These are phyloP conservation scores for Ceramica pisi DNA, from an alignment of 2,888 invertebrate genomes.

Conservation along the genomic window DNA sequence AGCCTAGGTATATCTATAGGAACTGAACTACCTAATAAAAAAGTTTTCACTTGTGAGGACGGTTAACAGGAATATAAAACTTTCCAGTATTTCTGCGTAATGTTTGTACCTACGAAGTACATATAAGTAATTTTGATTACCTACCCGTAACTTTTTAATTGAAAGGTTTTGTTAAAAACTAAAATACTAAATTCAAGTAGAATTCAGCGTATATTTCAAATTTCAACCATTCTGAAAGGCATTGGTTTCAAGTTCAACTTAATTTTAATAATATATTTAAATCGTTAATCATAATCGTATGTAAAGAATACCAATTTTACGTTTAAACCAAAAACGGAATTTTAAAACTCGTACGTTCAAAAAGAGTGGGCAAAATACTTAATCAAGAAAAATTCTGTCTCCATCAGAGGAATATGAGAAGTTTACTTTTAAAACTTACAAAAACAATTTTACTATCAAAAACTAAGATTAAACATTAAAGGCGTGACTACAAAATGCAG, in stretches of 20 bases:
- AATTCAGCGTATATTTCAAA: neutral
- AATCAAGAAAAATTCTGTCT: neutral
- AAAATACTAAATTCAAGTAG: neutral
- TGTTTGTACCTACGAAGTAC: slow-evolving; percentile 9
- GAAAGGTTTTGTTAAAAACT: slow-evolving; percentile 1
- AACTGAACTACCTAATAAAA: neutral
- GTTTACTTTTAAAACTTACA: neutral
- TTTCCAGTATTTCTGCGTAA: neutral
- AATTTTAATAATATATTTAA: neutral
- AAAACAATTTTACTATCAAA: neutral
- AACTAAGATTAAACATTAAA: neutral
- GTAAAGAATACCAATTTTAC: neutral
- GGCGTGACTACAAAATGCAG: slow-evolving; percentile 25
- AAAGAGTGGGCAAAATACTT: neutral
- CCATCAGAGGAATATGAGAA: neutral
- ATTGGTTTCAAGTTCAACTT: neutral
- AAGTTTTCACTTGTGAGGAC: neutral
- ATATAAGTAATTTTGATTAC: neutral
- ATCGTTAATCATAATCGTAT: neutral
- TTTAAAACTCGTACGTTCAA: neutral
- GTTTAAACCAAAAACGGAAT: neutral
- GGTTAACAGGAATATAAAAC: neutral
- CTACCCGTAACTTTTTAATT: slow-evolving; percentile 18
- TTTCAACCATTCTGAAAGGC: neutral
- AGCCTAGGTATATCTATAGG: neutral